Evolutionary conservation across 2,797 vertebrate species (phyloP), one percentile per base, ranked within the genome.

Genomic region (Emydoidea blandingii): DNA sequence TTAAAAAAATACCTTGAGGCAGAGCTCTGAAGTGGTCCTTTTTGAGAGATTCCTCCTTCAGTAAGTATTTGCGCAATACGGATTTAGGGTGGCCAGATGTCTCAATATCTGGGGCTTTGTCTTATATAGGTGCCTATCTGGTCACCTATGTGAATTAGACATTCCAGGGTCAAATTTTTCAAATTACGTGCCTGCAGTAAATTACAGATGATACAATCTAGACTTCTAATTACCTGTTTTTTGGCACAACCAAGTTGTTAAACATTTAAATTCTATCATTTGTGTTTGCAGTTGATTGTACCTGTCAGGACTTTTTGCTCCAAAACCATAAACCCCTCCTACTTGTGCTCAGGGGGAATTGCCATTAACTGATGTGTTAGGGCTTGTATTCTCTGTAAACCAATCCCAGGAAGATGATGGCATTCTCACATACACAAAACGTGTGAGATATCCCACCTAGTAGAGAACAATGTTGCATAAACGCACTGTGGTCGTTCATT

Each of bases 1-100:
- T 92, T 95, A 92, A 83, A 86, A 68, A 94, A 94, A 62, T 21
- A 53, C 62, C 91, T 94, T 81, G 92, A 54, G 90, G 80, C 80
- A 87, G 62, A 95, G 94, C 85, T 96, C 82, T 87, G 78, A 90
- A 65, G 82, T 83, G 80, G 7, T 90, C 14, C 72, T 95, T 94
- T 94, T 59, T 87, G 44, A 78, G 85, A 54, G 37, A 81, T 91
- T 90, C 50, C 47, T 95, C n/a, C 37, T 88, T 88, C 86, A n/a
- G 34, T 85, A 88, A 12, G 12, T 83, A 0, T 93, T 92, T 92
- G 41, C 90, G 29, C 57, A 52, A 41, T 87, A 54, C 4, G 9
- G 4, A 54, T 54, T 54, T 54, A 54, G 53, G 21, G 53, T 54
- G 53, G 53, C 53, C 53, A 54, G 53, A 54, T 54, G 23, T 10